A percentile compares a stretch with the other conserved stretches of the same genome.
phyloP scores from a whole-genome alignment of 2,113 vertebrate species.

The Etheostoma cragini region DNA sequence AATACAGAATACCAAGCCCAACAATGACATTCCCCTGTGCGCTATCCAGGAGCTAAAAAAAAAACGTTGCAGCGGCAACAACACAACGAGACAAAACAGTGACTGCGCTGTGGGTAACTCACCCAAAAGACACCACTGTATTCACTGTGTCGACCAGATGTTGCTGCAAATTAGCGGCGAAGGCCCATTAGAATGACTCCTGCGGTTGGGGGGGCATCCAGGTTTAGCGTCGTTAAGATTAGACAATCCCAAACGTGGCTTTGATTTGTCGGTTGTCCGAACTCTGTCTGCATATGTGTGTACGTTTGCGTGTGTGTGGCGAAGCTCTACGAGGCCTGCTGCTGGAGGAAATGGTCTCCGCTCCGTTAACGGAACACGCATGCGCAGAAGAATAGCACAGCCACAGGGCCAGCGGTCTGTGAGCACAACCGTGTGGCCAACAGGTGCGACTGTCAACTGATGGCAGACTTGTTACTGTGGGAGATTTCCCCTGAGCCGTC shows the following conservation, averaged over 20 bases:
- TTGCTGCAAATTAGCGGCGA: slow-evolving; percentile 57
- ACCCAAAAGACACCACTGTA: slow-evolving; percentile 63
- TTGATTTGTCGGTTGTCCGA: slow-evolving; percentile 45
- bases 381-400: slow-evolving; percentile 53
- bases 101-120: slow-evolving; percentile 64
- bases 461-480: slow-evolving; percentile 63
- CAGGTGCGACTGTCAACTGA: slow-evolving; percentile 61
- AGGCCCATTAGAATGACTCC: slow-evolving; percentile 66
- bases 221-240: slow-evolving; percentile 24
- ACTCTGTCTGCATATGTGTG: slow-evolving; percentile 50
- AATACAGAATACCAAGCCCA: not conserved
- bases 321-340: slow-evolving; percentile 70
- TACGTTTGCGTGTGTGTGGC: slow-evolving; percentile 19
- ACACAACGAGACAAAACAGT: slow-evolving; percentile 60
- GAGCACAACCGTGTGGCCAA: slow-evolving; percentile 77
- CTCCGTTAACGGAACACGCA: slow-evolving; percentile 54
- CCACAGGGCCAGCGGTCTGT: slow-evolving; percentile 27
- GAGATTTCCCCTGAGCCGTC: not conserved
- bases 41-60: slow-evolving; percentile 18
- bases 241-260: slow-evolving; percentile 69
- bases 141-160: slow-evolving; percentile 58
- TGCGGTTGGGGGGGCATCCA: slow-evolving; percentile 57
- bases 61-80: slow-evolving; percentile 44
- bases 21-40: not conserved
- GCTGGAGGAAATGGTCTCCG: slow-evolving; percentile 83